A percentile compares a stretch with the other conserved stretches of the same genome.
These are phyloP conservation scores for Poeciliopsis turneri DNA, from an alignment of 2,797 vertebrate genomes.

Conservation along the genomic window DNA sequence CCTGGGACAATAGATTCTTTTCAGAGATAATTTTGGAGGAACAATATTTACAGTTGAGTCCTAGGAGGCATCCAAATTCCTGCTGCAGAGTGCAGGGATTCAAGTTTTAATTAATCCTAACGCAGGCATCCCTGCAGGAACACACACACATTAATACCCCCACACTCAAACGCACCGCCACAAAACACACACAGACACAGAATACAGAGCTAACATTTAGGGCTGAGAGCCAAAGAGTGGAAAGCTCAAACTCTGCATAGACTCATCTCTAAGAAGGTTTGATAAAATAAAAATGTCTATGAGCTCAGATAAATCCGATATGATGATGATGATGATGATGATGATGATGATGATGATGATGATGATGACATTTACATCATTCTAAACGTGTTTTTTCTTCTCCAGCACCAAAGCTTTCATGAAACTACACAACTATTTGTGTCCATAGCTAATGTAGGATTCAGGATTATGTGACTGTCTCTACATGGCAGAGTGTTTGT, in stretches of 20 bases:
- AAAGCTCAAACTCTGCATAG: neutral
- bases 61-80: conserved; percentile 40
- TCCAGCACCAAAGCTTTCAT: neutral
- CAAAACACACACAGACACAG: neutral
- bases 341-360: neutral
- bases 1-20: conserved; percentile 39
- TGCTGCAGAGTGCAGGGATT: conserved; percentile 55
- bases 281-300: neutral
- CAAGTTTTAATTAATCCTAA: conserved; percentile 69
- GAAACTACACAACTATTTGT: neutral
- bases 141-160: conserved; percentile 1
- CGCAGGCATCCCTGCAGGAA: conserved; percentile 20
- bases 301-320: neutral
- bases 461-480: neutral
- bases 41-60: conserved; percentile 55
- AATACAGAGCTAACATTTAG: neutral
- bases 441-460: neutral
- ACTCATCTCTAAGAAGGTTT: neutral
- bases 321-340: neutral
- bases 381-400: neutral
- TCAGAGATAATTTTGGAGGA: conserved; percentile 40
- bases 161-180: neutral
- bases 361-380: neutral
- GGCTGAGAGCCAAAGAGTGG: neutral
- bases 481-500: neutral